Evolutionary conservation across 2,113 vertebrate species (phyloP).

Genomic region (Tiliqua scincoides): DNA sequence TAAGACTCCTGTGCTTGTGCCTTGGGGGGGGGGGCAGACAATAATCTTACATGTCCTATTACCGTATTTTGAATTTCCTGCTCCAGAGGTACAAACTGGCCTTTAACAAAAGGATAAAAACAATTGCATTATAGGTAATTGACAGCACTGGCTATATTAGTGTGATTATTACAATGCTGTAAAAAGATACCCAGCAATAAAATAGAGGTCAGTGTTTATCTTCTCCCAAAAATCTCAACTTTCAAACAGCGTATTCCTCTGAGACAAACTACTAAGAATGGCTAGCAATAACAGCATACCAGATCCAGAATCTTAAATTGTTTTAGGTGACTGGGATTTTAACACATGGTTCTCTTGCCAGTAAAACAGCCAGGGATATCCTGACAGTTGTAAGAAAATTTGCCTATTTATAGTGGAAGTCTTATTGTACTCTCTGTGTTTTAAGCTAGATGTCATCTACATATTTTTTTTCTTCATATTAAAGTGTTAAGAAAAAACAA

Average conservation of each 20-base stretch:
- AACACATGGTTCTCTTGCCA: slow-evolving; percentile 22
- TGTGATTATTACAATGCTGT: slow-evolving; percentile 14
- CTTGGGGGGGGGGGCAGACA: too few species aligned
- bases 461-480: slow-evolving; percentile 10
- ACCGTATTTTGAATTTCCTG: background rate
- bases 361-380: background rate
- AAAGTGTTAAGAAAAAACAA: slow-evolving; percentile 37
- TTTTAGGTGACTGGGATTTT: slow-evolving; percentile 9
- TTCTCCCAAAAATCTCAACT: slow-evolving; percentile 16
- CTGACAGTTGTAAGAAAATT: background rate
- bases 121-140: slow-evolving; percentile 63
- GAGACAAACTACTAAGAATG: slow-evolving; percentile 39
- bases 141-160: slow-evolving; percentile 48
- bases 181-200: slow-evolving; percentile 39
- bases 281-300: slow-evolving; percentile 12
- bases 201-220: slow-evolving; percentile 32
- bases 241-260: slow-evolving; percentile 40
- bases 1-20: slow-evolving; percentile 44
- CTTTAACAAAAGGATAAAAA: slow-evolving; percentile 50
- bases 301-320: slow-evolving; percentile 14
- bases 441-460: slow-evolving; percentile 3
- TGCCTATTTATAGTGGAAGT: slow-evolving; percentile 17
- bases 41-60: slow-evolving; percentile 43
- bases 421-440: background rate
- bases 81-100: slow-evolving; percentile 54